These are phyloP conservation scores for Poecilia latipinna DNA, from an alignment of 2,113 vertebrate genomes.

Conservation along the genomic window DNA sequence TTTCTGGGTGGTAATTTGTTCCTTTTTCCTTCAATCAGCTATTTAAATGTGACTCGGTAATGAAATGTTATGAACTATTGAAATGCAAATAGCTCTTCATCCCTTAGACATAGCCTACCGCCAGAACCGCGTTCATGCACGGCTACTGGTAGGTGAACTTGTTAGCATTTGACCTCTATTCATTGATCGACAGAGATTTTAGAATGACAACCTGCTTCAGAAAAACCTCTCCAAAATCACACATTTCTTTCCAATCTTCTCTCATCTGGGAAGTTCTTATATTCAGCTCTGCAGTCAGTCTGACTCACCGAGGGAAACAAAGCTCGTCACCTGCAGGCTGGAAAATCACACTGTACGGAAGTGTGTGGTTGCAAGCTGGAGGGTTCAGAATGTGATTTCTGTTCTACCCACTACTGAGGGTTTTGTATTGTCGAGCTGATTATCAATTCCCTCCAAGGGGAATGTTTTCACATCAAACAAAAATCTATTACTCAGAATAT, in stretches of 20 bases:
- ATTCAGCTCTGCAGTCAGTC: slow-evolving; percentile 26
- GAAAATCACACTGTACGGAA: slow-evolving; percentile 23
- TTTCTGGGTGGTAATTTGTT: slow-evolving; percentile 1
- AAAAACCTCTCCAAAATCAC: slow-evolving; percentile 18
- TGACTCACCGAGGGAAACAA: slow-evolving; percentile 25
- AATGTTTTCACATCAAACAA: slow-evolving; percentile 35
- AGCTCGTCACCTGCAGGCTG: slow-evolving; percentile 28
- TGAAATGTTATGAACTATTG: slow-evolving; percentile 13
- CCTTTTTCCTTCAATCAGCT: slow-evolving; percentile 6
- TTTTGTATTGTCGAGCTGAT: slow-evolving; percentile 30
- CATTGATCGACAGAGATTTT: slow-evolving; percentile 37
- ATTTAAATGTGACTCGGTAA: not conserved
- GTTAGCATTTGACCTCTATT: slow-evolving; percentile 19
- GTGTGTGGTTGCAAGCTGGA: slow-evolving; percentile 21
- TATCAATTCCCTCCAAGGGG: slow-evolving; percentile 38
- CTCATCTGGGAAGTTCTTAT: slow-evolving; percentile 44
- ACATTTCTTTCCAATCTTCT: slow-evolving; percentile 18
- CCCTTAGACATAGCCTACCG: not conserved
- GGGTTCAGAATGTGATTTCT: slow-evolving; percentile 43
- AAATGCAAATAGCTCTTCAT: slow-evolving; percentile 21
- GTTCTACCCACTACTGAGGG: slow-evolving; percentile 23
- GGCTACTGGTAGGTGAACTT: slow-evolving; percentile 15
- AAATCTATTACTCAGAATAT: slow-evolving; percentile 31
- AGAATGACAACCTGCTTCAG: slow-evolving; percentile 19
- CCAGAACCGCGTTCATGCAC: not conserved